Evolutionary conservation across 2,888 invertebrate genomes (phyloP), one percentile per base, ranked within the genome.

Genomic region (Himalopsyche kuldschensis): DNA sequence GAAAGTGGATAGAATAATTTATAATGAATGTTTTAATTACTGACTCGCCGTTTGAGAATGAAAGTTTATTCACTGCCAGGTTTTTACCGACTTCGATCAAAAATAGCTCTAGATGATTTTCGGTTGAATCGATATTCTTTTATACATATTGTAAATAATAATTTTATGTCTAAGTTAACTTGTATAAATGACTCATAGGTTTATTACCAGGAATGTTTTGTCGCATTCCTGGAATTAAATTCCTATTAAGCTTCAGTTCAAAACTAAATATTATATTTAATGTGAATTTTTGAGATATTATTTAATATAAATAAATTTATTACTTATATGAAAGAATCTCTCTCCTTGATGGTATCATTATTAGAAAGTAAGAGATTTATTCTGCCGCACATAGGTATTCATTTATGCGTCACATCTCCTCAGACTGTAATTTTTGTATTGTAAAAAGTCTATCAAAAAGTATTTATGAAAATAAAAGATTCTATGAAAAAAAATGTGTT

Each of bases 391-490:
- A 82, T 81, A 81, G 81, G 32, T 27, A 46, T 35, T 79, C 31
- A 11, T 55, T 83, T 76, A 77, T 79, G 69, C 55, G 82, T 82
- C 84, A 84, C 84, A 79, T 82, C 80, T 84, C 76, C 79, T 82
- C 84, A 48, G 82, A 84, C 84, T 84, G 82, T 84, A 78, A 80
- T 84, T 84, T 84, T 80, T 82, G 78, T 80, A 80, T 80, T 84
- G 84, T 82, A 82, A 76, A 82, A 84, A 82, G 79, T 79, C 78
- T 84, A 80, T 82, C 79, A 82, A 84, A 82, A 84, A 82, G 76
- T 85, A 85, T 85, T 85, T 85, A 85, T 85, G 83, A 85, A 84
- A 84, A 85, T 85, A 85, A 81, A 85, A 83, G 81, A 85, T 85
- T 85, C 85, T 85, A 81, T 85, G 79, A 69, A 69, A 69, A 69